Evolutionary conservation across 2,113 vertebrate genomes (phyloP).

Genomic region (Elanus axillaris): DNA sequence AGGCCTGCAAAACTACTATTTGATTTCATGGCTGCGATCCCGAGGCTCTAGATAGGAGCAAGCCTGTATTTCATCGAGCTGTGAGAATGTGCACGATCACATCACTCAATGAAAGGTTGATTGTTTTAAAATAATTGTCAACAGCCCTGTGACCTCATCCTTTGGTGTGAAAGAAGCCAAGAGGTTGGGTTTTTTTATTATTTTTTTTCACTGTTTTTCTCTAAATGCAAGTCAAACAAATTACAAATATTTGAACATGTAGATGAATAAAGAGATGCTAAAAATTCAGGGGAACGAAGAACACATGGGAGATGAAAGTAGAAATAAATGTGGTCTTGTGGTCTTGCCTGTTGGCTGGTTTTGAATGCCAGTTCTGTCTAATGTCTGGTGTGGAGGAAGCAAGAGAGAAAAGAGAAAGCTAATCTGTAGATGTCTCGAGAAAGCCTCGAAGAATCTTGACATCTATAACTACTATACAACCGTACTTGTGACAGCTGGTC

Average conservation of each 20-base stretch:
- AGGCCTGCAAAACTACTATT: not conserved
- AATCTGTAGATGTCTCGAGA: not conserved
- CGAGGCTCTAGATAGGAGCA: not conserved
- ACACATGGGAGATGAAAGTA: not conserved
- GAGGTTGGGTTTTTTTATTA: not conserved
- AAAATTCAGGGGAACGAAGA: not conserved
- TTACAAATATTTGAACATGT: not conserved
- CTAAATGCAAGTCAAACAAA: not conserved
- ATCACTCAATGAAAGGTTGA: not conserved
- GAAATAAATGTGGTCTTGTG: not conserved
- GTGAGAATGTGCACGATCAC: not conserved
- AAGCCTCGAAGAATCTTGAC: not conserved
- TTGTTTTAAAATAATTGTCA: slow-evolving; percentile 22
- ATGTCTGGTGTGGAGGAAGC: not conserved
- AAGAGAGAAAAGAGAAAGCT: not conserved
- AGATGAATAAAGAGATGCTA: not conserved
- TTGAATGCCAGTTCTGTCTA: not conserved
- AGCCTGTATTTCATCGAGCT: not conserved
- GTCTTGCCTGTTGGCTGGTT: not conserved
- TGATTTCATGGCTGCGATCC: not conserved
- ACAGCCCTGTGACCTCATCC: not conserved
- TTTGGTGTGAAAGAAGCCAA: not conserved
- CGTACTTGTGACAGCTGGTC: not conserved
- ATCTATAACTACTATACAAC: not conserved
- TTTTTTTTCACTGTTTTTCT: not conserved